phyloP scores from a whole-genome alignment of 2,797 vertebrate species.

The Phataginus tricuspis region DNA sequence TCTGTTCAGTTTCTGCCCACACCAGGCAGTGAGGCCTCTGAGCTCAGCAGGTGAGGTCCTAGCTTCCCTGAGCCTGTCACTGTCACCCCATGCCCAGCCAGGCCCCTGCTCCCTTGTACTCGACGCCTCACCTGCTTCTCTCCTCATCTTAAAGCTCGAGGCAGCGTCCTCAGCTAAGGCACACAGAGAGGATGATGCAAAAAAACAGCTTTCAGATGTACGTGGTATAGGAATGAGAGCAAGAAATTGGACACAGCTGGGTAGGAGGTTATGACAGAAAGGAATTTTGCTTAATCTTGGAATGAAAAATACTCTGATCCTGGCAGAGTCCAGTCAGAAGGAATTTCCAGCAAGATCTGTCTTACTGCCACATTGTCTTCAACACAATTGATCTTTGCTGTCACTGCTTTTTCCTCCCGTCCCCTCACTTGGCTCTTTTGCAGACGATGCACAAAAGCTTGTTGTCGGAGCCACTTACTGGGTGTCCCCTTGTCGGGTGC shows the following conservation, averaged over 20 bases:
- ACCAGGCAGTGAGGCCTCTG: accelerated
- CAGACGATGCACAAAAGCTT: background rate
- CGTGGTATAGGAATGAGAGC: background rate
- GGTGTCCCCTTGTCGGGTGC: accelerated
- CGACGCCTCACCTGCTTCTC: accelerated
- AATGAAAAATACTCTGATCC: slow-evolving; percentile 43
- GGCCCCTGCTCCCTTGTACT: background rate
- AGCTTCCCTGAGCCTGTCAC: background rate
- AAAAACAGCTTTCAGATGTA: background rate
- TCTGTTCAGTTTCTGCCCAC: background rate
- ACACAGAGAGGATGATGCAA: background rate
- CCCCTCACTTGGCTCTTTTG: background rate
- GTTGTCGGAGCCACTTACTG: background rate
- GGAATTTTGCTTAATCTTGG: slow-evolving; percentile 55
- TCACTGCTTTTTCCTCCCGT: background rate
- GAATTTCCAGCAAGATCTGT: slow-evolving; percentile 18
- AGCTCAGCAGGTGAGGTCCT: background rate
- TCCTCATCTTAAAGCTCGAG: background rate
- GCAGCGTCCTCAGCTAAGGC: background rate
- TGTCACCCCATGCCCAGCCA: background rate
- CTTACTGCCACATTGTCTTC: slow-evolving; percentile 51
- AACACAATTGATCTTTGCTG: slow-evolving; percentile 53
- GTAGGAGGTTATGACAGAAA: slow-evolving; percentile 7
- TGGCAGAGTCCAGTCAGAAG: slow-evolving; percentile 50
- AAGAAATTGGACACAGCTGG: background rate